Conservation (phyloP, 2,888 invertebrate genomes). For the Zaprionus lineosus region DNA sequence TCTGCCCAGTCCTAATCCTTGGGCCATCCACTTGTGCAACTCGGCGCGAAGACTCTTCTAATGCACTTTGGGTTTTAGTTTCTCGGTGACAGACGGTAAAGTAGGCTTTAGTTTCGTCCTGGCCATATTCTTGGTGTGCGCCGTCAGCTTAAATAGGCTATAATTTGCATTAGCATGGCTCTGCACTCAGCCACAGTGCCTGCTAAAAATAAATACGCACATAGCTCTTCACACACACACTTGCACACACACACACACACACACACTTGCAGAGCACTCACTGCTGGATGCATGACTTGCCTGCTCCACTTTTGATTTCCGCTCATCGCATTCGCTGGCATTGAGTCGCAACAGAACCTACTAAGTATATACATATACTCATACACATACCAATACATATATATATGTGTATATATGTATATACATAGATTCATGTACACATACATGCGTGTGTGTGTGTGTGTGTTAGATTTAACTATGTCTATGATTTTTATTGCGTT, state of each 20-base stretch:
- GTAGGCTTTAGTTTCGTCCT: constrained; percentile 50
- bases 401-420: constrained; percentile 3
- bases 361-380: not conserved
- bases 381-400: constrained; percentile 2
- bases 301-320: constrained; percentile 65
- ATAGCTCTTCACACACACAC: constrained; percentile 17
- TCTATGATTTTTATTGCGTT: constrained; percentile 71
- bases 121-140: constrained; percentile 6
- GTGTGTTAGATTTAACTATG: constrained; percentile 26
- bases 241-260: not conserved
- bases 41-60: constrained; percentile 43
- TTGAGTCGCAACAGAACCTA: constrained; percentile 21
- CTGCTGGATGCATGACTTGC: no score
- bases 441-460: no score
- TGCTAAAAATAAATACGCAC: constrained; percentile 48
- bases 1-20: not conserved
- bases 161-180: constrained; percentile 75
- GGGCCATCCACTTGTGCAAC: constrained; percentile 46
- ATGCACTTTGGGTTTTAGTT: constrained; percentile 63
- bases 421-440: constrained; percentile 2
- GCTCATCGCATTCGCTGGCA: constrained; percentile 47
- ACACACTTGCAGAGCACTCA: no score
- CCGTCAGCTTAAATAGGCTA: constrained; percentile 69
- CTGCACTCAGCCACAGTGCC: constrained; percentile 61
- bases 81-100: constrained; percentile 56